A percentile compares a stretch with the other conserved stretches of the same genome.
These are phyloP conservation scores for Notolepis coatsorum DNA, from an alignment of 2,797 vertebrate genomes.

Conservation along the genomic window DNA sequence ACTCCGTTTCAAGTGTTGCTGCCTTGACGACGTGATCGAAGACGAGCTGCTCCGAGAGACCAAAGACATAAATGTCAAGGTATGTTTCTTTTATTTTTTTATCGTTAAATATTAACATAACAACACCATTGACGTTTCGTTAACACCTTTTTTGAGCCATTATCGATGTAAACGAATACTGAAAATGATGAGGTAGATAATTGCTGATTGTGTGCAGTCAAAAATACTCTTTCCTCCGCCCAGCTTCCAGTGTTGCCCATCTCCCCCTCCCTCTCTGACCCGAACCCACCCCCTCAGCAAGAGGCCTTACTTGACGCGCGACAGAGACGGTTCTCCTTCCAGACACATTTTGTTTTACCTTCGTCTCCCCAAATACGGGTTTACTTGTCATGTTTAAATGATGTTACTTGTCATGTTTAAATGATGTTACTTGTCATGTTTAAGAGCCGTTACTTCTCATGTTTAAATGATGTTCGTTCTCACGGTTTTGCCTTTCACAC, in stretches of 20 bases:
- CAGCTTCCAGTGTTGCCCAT: slow-evolving; percentile 47
- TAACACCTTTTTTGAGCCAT: too few species aligned
- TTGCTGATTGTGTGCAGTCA: background rate
- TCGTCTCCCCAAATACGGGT: slow-evolving; percentile 14
- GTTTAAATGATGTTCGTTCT: background rate
- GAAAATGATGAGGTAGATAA: too few species aligned
- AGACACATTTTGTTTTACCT: slow-evolving; percentile 35
- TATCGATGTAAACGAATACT: too few species aligned
- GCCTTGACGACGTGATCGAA: slow-evolving; percentile 77
- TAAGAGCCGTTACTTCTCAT: too few species aligned
- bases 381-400: too few species aligned
- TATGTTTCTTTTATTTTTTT: background rate
- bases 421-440: too few species aligned
- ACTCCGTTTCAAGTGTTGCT: too few species aligned
- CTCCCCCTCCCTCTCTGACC: slow-evolving; percentile 34
- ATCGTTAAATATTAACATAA: background rate
- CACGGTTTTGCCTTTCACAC: slow-evolving; percentile 22
- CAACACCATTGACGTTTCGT: background rate
- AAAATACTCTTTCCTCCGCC: background rate
- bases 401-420: too few species aligned
- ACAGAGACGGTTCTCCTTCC: slow-evolving; percentile 42
- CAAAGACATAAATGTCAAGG: slow-evolving; percentile 57
- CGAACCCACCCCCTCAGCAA: slow-evolving; percentile 35
- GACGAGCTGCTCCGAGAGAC: slow-evolving; percentile 77
- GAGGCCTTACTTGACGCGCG: slow-evolving; percentile 49